Evolutionary conservation across 2,888 invertebrate genomes (phyloP).

Genomic region (Exocentrus adspersus): DNA sequence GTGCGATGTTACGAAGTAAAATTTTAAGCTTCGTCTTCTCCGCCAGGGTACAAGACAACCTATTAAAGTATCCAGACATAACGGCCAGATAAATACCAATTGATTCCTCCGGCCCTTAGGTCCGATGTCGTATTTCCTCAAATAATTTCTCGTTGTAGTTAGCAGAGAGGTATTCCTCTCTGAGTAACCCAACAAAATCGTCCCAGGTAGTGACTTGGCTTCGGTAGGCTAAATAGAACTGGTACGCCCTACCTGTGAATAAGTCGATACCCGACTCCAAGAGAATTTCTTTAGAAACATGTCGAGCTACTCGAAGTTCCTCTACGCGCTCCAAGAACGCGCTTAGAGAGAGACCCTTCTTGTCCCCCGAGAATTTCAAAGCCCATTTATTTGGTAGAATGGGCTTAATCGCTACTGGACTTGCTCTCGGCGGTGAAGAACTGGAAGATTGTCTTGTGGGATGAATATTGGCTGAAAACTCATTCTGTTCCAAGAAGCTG

Average conservation of each 20-base stretch:
- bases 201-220: not conserved
- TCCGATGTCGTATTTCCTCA: conserved; percentile 37
- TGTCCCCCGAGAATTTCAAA: conserved; percentile 14
- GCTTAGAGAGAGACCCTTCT: conserved; percentile 17
- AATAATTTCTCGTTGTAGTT: conserved; percentile 42
- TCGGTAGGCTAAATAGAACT: not conserved
- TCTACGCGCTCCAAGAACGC: conserved; percentile 26
- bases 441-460: too few relatives aligned
- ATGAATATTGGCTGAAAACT: too few relatives aligned
- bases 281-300: not conserved
- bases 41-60: not conserved
- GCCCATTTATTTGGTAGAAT: too few relatives aligned
- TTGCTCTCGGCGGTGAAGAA: too few relatives aligned
- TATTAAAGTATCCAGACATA: conserved; percentile 34
- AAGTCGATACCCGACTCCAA: conserved; percentile 13
- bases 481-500: too few relatives aligned
- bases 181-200: not conserved
- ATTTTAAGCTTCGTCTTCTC: conserved; percentile 2
- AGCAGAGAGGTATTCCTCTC: conserved; percentile 32
- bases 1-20: not conserved
- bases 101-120: conserved; percentile 39
- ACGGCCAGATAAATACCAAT: conserved; percentile 40
- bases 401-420: not conserved
- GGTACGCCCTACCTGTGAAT: conserved; percentile 5
- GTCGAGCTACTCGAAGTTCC: conserved; percentile 12